These are phyloP conservation scores for Tubulanus polymorphus DNA, from an alignment of 2,888 invertebrate genomes.

Conservation along the genomic window DNA sequence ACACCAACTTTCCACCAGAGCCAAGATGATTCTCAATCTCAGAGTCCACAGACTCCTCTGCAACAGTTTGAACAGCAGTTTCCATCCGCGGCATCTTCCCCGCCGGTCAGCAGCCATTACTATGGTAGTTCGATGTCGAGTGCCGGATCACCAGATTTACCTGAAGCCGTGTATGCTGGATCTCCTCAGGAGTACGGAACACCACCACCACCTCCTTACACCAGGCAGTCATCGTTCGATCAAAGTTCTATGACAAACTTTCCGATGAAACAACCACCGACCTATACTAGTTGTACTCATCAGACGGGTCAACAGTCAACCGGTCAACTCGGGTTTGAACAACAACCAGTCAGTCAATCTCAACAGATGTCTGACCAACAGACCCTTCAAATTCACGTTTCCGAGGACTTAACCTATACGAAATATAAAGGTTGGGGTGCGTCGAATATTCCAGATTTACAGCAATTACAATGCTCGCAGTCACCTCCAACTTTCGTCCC, in stretches of 20 bases:
- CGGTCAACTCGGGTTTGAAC: constrained; percentile 12
- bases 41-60: background rate
- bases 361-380: constrained; percentile 34
- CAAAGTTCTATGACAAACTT: constrained; percentile 46
- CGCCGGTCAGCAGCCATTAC: background rate
- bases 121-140: background rate
- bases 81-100: constrained; percentile 4
- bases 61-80: background rate
- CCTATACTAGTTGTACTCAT: constrained; percentile 59
- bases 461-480: constrained; percentile 10
- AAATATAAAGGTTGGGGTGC: background rate
- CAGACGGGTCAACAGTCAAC: constrained; percentile 34
- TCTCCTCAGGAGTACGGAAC: constrained; percentile 12
- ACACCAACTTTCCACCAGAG: background rate
- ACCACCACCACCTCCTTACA: constrained; percentile 36
- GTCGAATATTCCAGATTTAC: constrained; percentile 23
- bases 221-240: constrained; percentile 22
- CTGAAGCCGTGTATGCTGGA: background rate
- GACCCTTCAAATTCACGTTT: constrained; percentile 4
- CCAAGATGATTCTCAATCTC: constrained; percentile 1
- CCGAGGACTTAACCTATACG: background rate
- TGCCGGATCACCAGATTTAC: background rate
- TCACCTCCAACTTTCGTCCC: constrained; percentile 16
- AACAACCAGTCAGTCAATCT: constrained; percentile 21
- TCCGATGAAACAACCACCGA: constrained; percentile 64